phyloP scores from a whole-genome alignment of 1,140 invertebrate genomes.

The Drosophila kurseongensis region DNA sequence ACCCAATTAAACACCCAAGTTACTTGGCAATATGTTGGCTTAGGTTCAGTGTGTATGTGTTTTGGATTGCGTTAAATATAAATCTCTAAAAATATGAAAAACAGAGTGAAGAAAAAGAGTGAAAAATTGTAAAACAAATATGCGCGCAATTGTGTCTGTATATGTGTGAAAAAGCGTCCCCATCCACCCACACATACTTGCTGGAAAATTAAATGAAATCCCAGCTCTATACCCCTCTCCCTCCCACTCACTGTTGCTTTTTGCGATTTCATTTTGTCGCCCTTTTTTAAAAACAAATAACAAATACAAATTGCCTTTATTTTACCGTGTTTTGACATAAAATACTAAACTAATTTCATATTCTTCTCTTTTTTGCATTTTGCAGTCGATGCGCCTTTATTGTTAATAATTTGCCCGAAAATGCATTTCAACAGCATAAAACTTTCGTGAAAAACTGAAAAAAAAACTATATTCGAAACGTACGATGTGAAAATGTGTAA shows the following conservation, averaged over 20 bases:
- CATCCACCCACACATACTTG: constrained; percentile 35
- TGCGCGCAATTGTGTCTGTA: constrained; percentile 75
- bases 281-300: constrained; percentile 61
- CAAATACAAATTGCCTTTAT: constrained; percentile 30
- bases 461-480: constrained; percentile 26
- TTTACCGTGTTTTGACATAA: constrained; percentile 43
- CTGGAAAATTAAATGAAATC: constrained; percentile 62
- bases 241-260: constrained; percentile 61
- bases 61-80: constrained; percentile 52
- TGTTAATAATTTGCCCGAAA: constrained; percentile 54
- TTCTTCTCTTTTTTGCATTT: constrained; percentile 23
- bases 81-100: constrained; percentile 36
- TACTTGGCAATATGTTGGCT: constrained; percentile 66
- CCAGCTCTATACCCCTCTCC: constrained; percentile 43
- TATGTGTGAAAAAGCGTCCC: constrained; percentile 57
- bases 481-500: constrained; percentile 70
- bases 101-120: constrained; percentile 51
- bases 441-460: constrained; percentile 43
- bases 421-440: constrained; percentile 54
- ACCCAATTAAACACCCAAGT: constrained; percentile 5
- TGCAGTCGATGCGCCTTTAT: constrained; percentile 52
- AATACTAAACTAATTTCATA: constrained; percentile 25
- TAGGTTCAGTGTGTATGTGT: constrained; percentile 63
- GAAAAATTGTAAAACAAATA: constrained; percentile 70
- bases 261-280: constrained; percentile 66